Conservation (phyloP, 2,113 vertebrate genomes). For the Chaenocephalus aceratus region DNA sequence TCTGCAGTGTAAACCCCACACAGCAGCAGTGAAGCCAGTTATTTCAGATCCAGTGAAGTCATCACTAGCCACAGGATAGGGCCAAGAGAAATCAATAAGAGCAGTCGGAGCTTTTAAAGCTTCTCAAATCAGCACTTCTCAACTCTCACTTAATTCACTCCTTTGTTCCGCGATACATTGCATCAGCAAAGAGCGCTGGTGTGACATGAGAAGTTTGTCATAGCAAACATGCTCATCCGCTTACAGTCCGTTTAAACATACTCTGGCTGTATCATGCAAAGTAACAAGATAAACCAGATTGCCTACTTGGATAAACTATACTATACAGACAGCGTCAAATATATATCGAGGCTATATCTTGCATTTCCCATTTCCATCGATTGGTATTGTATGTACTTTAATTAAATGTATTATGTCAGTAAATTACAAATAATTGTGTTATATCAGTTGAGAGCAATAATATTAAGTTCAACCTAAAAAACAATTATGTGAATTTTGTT, state of each 20-base stretch:
- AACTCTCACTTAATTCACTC: conserved; percentile 9
- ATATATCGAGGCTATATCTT: too few relatives aligned
- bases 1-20: background rate
- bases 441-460: too few relatives aligned
- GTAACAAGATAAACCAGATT: background rate
- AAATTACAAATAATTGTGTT: too few relatives aligned
- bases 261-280: background rate
- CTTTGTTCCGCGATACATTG: background rate
- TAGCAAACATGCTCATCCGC: background rate
- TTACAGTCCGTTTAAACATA: background rate
- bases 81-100: conserved; percentile 24
- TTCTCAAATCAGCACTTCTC: conserved; percentile 21
- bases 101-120: conserved; percentile 16
- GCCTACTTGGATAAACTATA: too few relatives aligned
- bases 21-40: background rate
- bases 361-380: background rate
- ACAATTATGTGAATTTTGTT: too few relatives aligned
- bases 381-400: too few relatives aligned
- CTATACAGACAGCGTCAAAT: too few relatives aligned
- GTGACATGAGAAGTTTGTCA: background rate
- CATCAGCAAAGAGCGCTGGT: background rate
- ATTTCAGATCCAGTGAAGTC: conserved; percentile 24
- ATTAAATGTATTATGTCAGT: too few relatives aligned
- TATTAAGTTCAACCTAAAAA: too few relatives aligned
- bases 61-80: conserved; percentile 4